Conservation (phyloP, 2,888 invertebrate genomes). For the Apodemia duryi region DNA sequence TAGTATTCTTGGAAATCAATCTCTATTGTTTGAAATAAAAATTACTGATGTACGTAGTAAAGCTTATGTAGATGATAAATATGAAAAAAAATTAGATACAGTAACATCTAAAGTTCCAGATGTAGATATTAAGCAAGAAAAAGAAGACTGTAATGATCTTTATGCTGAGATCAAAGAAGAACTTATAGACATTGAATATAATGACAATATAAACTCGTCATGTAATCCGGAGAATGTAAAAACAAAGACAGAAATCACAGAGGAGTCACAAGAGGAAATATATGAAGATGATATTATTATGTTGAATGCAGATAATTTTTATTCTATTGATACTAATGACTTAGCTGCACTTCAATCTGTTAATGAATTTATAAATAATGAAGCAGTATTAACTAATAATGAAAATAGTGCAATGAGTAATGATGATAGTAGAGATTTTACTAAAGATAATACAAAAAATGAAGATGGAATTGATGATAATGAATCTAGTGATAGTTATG, state of each 20-base stretch:
- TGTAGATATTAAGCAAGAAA: slow-evolving; percentile 2
- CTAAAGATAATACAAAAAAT: background rate
- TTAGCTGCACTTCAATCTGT: background rate
- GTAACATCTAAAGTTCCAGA: background rate
- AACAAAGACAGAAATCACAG: slow-evolving; percentile 10
- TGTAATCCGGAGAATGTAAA: slow-evolving; percentile 7
- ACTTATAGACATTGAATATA: slow-evolving; percentile 16
- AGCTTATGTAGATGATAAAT: background rate
- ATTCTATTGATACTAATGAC: background rate
- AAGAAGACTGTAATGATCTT: background rate
- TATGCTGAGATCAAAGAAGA: slow-evolving; percentile 15
- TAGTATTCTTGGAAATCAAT: background rate
- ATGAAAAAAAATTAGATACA: background rate
- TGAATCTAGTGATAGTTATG: background rate
- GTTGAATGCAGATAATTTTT: background rate
- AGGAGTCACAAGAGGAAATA: slow-evolving; percentile 9
- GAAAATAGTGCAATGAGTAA: background rate
- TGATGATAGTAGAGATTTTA: background rate
- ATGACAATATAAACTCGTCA: background rate
- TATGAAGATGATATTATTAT: slow-evolving; percentile 18
- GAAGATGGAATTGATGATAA: background rate
- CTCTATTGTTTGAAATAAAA: background rate
- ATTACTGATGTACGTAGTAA: background rate
- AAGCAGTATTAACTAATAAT: background rate
- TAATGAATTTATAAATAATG: background rate